Conservation (phyloP, 1,140 invertebrate species). For the Diploscapter pachys region DNA sequence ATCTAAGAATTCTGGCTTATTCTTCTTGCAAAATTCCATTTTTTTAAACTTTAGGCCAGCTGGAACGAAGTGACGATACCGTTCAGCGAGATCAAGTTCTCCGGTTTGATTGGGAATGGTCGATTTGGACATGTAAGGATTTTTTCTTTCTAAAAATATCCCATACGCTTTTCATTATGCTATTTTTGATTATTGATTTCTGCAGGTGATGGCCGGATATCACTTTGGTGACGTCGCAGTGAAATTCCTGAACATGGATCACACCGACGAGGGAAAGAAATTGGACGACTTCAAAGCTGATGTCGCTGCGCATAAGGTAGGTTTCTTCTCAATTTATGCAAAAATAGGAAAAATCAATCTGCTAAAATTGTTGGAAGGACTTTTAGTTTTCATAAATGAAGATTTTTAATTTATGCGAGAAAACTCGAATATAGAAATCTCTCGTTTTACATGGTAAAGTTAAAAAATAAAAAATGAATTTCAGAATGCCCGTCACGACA, state of each 20-base stretch:
- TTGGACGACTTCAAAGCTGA: conserved; percentile 90
- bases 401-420: background rate
- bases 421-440: background rate
- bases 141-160: background rate
- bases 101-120: conserved; percentile 47
- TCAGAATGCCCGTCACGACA: conserved; percentile 95
- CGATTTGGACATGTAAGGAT: conserved; percentile 52
- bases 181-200: conserved; percentile 13
- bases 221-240: conserved; percentile 99
- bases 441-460: too few species aligned
- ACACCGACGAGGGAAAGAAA: conserved; percentile 77
- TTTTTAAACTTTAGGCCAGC: conserved; percentile 11
- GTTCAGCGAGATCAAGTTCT: conserved; percentile 43
- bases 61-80: conserved; percentile 54
- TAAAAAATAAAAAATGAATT: conserved; percentile 62
- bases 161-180: conserved; percentile 2
- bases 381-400: background rate
- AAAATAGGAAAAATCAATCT: conserved; percentile 2
- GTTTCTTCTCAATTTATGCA: background rate
- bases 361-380: background rate
- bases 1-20: background rate
- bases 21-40: background rate
- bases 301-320: conserved; percentile 68
- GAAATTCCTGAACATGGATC: conserved; percentile 89
- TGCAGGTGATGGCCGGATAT: conserved; percentile 69